phyloP scores from a whole-genome alignment of 1,140 invertebrate species.

The Diplogasteroides magnus region DNA sequence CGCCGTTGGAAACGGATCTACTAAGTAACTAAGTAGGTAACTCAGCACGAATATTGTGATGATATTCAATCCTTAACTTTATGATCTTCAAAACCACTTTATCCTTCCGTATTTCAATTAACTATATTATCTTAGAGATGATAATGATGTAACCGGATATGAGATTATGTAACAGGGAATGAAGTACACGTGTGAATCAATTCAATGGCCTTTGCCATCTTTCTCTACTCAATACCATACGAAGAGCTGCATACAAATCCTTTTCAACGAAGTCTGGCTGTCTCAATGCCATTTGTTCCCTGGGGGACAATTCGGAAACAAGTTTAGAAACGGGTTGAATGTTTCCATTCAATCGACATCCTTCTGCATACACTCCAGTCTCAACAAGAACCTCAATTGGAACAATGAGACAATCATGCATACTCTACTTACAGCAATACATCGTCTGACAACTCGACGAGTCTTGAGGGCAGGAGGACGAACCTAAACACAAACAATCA shows the following conservation, averaged over 20 bases:
- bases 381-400: constrained; percentile 27
- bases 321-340: constrained; percentile 28
- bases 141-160: too few species aligned
- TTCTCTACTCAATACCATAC: constrained; percentile 19
- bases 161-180: too few species aligned
- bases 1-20: too few species aligned
- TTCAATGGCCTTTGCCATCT: background rate
- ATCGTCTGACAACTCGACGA: constrained; percentile 25
- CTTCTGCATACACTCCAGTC: constrained; percentile 36
- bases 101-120: too few species aligned
- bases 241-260: constrained; percentile 28
- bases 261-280: constrained; percentile 31
- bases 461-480: constrained; percentile 14
- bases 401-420: background rate
- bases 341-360: constrained; percentile 33
- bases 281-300: constrained; percentile 20
- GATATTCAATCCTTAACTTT: too few species aligned
- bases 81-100: too few species aligned
- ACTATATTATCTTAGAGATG: too few species aligned
- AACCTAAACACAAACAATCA: constrained; percentile 8
- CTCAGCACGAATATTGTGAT: too few species aligned
- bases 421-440: constrained; percentile 14
- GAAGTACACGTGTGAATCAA: too few species aligned
- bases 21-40: too few species aligned
- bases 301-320: constrained; percentile 18